Evolutionary conservation across 1,140 invertebrate genomes (phyloP).

Genomic region (Drusus annulatus): DNA sequence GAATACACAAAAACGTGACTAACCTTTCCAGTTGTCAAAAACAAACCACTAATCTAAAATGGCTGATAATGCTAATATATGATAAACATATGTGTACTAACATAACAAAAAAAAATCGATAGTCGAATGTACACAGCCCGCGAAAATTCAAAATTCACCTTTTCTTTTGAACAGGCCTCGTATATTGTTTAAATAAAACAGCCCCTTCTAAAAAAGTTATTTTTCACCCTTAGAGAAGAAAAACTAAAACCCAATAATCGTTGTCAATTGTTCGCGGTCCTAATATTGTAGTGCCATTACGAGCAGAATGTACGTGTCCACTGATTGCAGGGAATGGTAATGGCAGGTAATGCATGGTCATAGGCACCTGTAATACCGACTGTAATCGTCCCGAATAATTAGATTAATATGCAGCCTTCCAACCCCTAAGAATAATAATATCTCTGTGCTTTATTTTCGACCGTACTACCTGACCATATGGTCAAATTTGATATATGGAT

Average conservation of each 20-base stretch:
- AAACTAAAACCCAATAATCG: background rate
- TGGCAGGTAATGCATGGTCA: constrained; percentile 2
- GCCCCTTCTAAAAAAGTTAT: no score
- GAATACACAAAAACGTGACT: no score
- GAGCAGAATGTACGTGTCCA: background rate
- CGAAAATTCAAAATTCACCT: no score
- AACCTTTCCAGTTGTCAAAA: no score
- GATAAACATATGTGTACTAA: no score
- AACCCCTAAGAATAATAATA: constrained; percentile 13
- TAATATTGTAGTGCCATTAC: background rate
- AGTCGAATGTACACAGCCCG: no score
- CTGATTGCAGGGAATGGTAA: background rate
- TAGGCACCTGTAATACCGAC: constrained; percentile 10
- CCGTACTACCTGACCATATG: constrained; percentile 25
- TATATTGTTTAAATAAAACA: no score
- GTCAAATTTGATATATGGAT: constrained; percentile 16
- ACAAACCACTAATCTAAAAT: no score
- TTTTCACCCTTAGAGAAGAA: background rate
- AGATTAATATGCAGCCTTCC: constrained; percentile 5
- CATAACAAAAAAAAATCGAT: no score
- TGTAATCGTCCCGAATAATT: constrained; percentile 24
- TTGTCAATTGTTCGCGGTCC: background rate
- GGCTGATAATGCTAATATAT: no score
- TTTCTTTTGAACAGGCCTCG: no score
- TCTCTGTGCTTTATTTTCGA: background rate